Evolutionary conservation across 2,888 invertebrate species (phyloP).

Genomic region (Diloba caeruleocephala): DNA sequence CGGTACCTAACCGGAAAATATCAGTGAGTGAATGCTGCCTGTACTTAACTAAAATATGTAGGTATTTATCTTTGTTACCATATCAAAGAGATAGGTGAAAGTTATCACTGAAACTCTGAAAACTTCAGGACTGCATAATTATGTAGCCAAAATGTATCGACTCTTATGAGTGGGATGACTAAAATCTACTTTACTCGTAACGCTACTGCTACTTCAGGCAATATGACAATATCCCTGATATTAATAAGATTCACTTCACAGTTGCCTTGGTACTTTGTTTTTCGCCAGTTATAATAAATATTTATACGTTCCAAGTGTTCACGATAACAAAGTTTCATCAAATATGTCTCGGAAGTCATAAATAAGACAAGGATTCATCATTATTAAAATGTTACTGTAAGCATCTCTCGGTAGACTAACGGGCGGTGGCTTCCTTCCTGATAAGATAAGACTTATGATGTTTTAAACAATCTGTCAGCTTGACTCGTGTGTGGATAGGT

Average conservation of each 20-base stretch:
- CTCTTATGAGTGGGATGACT: slow-evolving; percentile 36
- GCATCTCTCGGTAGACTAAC: slow-evolving; percentile 49
- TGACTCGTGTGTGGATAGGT: slow-evolving; percentile 42
- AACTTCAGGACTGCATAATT: too few relatives aligned
- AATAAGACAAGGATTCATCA: slow-evolving; percentile 57
- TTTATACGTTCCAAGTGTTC: slow-evolving; percentile 8
- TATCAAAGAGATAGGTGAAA: too few relatives aligned
- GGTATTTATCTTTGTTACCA: too few relatives aligned
- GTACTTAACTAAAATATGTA: too few relatives aligned
- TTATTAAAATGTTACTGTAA: slow-evolving; percentile 63
- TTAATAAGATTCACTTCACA: slow-evolving; percentile 20
- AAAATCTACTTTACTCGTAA: too few relatives aligned
- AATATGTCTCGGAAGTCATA: slow-evolving; percentile 50
- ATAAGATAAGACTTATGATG: slow-evolving; percentile 65
- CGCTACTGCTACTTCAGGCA: slow-evolving; percentile 9
- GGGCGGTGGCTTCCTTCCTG: slow-evolving; percentile 50
- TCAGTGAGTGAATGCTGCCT: too few relatives aligned
- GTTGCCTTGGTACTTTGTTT: slow-evolving; percentile 3
- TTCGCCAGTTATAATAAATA: slow-evolving; percentile 8
- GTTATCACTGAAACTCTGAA: too few relatives aligned
- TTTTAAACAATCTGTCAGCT: slow-evolving; percentile 55
- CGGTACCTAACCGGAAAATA: too few relatives aligned
- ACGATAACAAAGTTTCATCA: slow-evolving; percentile 23
- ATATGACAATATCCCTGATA: neutral
- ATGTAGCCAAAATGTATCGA: too few relatives aligned